These are phyloP conservation scores for Myrmecophaga tridactyla DNA, from an alignment of 2,113 vertebrate species.

Conservation along the genomic window DNA sequence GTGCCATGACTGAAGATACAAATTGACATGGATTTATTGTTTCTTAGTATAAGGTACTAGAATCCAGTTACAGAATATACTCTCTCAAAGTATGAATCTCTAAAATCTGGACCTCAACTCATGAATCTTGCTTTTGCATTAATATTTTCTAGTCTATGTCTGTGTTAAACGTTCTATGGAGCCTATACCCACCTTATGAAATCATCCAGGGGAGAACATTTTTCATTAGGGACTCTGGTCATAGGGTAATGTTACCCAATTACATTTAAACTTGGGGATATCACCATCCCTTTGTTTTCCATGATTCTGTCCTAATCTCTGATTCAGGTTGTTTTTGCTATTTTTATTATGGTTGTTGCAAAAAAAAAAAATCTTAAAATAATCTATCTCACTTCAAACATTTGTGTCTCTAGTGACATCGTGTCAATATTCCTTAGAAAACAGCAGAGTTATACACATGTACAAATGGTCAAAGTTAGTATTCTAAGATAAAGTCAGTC, in stretches of 20 bases:
- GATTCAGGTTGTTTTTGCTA: not conserved
- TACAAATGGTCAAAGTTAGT: not conserved
- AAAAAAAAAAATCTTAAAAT: not conserved
- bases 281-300: not conserved
- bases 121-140: not conserved
- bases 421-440: not conserved
- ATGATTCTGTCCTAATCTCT: not conserved
- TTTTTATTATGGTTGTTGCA: not conserved
- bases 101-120: not conserved
- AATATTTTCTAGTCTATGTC: slow-evolving; percentile 7
- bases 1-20: not conserved
- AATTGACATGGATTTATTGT: not conserved
- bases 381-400: not conserved
- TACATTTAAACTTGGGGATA: not conserved
- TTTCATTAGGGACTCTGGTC: not conserved
- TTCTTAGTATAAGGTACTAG: slow-evolving; percentile 29
- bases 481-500: not conserved
- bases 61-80: not conserved
- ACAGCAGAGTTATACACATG: not conserved
- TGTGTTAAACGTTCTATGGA: not conserved
- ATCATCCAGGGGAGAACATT: not conserved
- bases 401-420: not conserved
- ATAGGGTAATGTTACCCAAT: not conserved
- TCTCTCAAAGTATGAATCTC: slow-evolving; percentile 5
- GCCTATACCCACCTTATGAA: not conserved